A percentile compares a stretch with the other conserved stretches of the same genome.
Evolutionary conservation across 2,888 invertebrate species (phyloP).

Genomic region (Sicus ferrugineus): DNA sequence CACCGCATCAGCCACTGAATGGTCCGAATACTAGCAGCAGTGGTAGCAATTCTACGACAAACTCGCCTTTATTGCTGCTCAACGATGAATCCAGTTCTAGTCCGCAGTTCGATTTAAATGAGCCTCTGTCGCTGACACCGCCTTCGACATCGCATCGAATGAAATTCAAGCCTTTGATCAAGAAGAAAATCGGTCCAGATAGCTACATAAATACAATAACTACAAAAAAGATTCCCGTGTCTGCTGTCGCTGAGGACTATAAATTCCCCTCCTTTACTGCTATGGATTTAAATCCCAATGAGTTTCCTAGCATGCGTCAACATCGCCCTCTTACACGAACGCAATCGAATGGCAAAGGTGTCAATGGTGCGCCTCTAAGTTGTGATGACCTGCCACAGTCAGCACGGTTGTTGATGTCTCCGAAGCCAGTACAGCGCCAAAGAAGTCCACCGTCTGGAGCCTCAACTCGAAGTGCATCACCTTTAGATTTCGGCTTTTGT

Average conservation of each 20-base stretch:
- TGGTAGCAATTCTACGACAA: slow-evolving; percentile 49
- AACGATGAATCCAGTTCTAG: slow-evolving; percentile 46
- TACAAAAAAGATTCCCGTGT: slow-evolving; percentile 63
- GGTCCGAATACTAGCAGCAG: slow-evolving; percentile 65
- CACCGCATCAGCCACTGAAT: slow-evolving; percentile 49
- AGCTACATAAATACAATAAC: slow-evolving; percentile 74
- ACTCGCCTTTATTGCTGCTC: slow-evolving; percentile 52
- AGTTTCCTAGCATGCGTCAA: slow-evolving; percentile 60
- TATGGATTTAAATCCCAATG: slow-evolving; percentile 46
- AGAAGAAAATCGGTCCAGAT: slow-evolving; percentile 76
- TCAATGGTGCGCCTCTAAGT: slow-evolving; percentile 46
- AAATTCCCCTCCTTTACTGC: slow-evolving; percentile 61
- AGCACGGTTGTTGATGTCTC: slow-evolving; percentile 51
- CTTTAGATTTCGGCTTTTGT: slow-evolving; percentile 57
- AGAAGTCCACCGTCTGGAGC: slow-evolving; percentile 64
- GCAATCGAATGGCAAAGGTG: slow-evolving; percentile 68
- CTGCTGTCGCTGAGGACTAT: slow-evolving; percentile 56
- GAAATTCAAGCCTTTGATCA: slow-evolving; percentile 69
- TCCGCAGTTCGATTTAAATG: slow-evolving; percentile 44
- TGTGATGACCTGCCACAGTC: background rate
- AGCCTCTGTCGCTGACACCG: slow-evolving; percentile 32
- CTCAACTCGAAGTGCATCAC: slow-evolving; percentile 64
- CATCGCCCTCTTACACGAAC: slow-evolving; percentile 77
- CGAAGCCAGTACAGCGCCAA: slow-evolving; percentile 46
- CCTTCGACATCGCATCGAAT: slow-evolving; percentile 43